Base-by-base conservation (phyloP, 2,113 vertebrate species). In the Recurvirostra avosetta region DNA sequence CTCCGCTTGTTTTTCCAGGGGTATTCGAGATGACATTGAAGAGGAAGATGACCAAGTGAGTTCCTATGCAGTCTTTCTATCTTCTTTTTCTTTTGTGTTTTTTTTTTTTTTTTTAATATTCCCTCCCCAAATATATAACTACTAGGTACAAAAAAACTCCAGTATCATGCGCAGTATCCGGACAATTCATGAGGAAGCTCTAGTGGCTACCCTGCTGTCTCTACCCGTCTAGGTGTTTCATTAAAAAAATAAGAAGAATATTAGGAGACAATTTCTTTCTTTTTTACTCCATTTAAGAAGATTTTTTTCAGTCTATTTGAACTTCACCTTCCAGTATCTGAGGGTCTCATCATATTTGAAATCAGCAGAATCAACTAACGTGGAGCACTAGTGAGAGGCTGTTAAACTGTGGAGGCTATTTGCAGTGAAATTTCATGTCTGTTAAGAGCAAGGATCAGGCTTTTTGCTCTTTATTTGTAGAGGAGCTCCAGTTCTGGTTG, bases 41-140 rank as follows among this genome's bases (percentile, higher is more conserved):
- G 99, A 99, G 98, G 99, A 99, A 99, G 99, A 99, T 99, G 99
- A 99, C 97, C 99, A 99, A 99, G 99, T 99, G 99, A 99, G 99
- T 99, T 98, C 97, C 97, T 98, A 98, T 98, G 98, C 98, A 98
- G 98, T 98, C 98, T 99, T 99, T 98, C 98, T 98, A 98, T 98
- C 95, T 98, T 98, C 95, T 98, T 97, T 95, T 90, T 97, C 18
- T 73, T 72, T 91, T 23, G 17, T 53, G 32, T 41, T 22, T 96
- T 96, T 96, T 9, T 36, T 53, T 97, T 97, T 97, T 94, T 84
- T 94, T 50, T 50, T 50, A 11, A 93, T 96, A 97, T 94, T 97
- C 94, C 68, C 62, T 90, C 90, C 84, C 79, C 93, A 86, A 94
- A 95, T 90, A 88, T 74, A 8, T 80, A 26, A 52, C 45, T 88